These are phyloP conservation scores for Numenius arquata DNA, from an alignment of 2,113 vertebrate species.

Conservation along the genomic window DNA sequence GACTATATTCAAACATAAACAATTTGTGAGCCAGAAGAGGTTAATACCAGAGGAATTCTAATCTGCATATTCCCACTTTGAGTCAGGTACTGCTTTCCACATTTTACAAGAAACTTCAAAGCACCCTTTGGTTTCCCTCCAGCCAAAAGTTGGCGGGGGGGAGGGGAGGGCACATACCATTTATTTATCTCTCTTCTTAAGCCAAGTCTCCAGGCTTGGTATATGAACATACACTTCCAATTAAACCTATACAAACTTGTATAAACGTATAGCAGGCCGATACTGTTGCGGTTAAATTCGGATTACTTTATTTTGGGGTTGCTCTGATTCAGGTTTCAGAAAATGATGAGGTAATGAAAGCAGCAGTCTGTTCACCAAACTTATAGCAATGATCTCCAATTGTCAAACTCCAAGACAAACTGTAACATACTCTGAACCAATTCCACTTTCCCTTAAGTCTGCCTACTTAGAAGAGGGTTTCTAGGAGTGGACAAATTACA, in stretches of 20 bases:
- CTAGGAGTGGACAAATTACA: neutral
- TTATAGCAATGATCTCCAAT: neutral
- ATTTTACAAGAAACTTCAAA: slow-evolving; percentile 33
- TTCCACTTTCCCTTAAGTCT: neutral
- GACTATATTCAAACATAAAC: slow-evolving; percentile 55
- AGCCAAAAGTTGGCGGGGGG: neutral
- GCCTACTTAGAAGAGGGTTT: neutral
- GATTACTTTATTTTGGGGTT: neutral
- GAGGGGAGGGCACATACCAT: neutral
- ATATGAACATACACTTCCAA: neutral
- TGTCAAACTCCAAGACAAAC: neutral
- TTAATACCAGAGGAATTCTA: slow-evolving; percentile 61
- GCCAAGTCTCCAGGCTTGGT: slow-evolving; percentile 10
- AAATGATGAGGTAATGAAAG: neutral
- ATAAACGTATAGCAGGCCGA: neutral
- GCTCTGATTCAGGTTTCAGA: neutral
- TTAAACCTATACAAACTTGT: neutral
- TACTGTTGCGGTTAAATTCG: neutral
- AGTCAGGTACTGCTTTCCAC: slow-evolving; percentile 36
- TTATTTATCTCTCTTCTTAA: slow-evolving; percentile 29
- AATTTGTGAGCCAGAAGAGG: slow-evolving; percentile 53
- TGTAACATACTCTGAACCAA: neutral
- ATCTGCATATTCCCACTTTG: slow-evolving; percentile 51
- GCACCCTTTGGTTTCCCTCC: neutral
- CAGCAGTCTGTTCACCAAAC: neutral